Evolutionary conservation across 2,113 vertebrate genomes (phyloP).

Genomic region (Butorides virescens): DNA sequence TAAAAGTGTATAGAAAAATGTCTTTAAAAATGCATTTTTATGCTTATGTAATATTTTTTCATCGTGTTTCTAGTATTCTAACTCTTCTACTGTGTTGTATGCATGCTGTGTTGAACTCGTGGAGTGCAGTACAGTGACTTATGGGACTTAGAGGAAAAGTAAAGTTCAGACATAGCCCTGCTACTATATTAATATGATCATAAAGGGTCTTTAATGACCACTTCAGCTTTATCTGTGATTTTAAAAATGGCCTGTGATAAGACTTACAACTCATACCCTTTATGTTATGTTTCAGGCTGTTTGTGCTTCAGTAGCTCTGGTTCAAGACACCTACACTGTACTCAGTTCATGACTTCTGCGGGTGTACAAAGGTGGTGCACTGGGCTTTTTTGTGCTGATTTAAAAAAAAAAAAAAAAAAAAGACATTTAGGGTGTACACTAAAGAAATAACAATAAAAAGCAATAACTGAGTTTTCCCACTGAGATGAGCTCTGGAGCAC

Average conservation of each 20-base stretch:
- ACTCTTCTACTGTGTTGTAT: not conserved
- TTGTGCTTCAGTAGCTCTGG: not conserved
- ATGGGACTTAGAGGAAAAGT: accelerated
- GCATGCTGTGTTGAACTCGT: not conserved
- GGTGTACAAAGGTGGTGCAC: not conserved
- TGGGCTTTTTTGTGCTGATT: not conserved
- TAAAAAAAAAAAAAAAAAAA: not conserved
- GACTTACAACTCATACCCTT: not conserved
- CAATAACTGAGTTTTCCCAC: not conserved
- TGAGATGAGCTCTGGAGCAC: not conserved
- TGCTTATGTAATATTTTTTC: not conserved
- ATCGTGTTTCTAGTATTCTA: not conserved
- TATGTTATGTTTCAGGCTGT: not conserved
- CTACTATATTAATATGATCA: not conserved
- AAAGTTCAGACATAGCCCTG: not conserved
- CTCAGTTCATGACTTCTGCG: not conserved
- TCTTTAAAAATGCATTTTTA: too few species aligned
- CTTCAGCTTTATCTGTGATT: not conserved
- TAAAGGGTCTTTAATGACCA: not conserved
- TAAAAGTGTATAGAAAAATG: too few species aligned
- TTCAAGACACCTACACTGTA: not conserved
- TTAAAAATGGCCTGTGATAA: not conserved
- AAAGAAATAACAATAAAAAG: not conserved
- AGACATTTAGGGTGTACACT: accelerated
- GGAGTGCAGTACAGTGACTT: not conserved